These are phyloP conservation scores for Chorisops tibialis DNA, from an alignment of 2,888 invertebrate genomes.

Conservation along the genomic window DNA sequence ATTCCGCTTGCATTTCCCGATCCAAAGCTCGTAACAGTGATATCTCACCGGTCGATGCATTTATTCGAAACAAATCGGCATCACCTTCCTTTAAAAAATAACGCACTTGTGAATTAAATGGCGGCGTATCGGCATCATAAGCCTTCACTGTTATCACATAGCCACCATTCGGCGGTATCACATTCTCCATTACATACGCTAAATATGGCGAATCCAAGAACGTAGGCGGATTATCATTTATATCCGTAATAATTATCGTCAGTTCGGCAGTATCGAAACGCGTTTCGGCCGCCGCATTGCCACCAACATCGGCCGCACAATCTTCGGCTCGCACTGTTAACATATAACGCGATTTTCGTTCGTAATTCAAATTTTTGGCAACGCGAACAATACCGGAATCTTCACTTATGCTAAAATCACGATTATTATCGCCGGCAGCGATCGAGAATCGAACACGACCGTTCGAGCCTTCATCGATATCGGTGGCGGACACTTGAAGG, in stretches of 20 bases:
- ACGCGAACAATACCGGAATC: conserved; percentile 88
- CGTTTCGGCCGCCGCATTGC: conserved; percentile 43
- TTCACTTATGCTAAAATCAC: conserved; percentile 88
- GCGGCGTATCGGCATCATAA: conserved; percentile 86
- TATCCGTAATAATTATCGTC: conserved; percentile 80
- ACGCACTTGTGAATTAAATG: conserved; percentile 84
- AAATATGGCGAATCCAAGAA: conserved; percentile 93
- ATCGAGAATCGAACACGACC: conserved; percentile 91
- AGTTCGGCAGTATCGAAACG: conserved; percentile 76
- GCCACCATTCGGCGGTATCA: conserved; percentile 74
- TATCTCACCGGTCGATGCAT: conserved; percentile 88
- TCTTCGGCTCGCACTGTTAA: conserved; percentile 85
- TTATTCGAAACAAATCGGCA: conserved; percentile 84
- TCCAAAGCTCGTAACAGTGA: conserved; percentile 78
- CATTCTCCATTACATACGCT: conserved; percentile 90
- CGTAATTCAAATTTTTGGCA: conserved; percentile 90
- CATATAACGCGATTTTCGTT: conserved; percentile 79
- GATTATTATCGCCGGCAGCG: conserved; percentile 81
- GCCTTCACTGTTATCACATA: conserved; percentile 81
- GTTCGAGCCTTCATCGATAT: conserved; percentile 82
- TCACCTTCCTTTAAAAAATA: conserved; percentile 94
- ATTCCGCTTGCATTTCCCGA: conserved; percentile 79
- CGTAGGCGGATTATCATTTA: conserved; percentile 91
- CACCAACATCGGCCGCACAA: conserved; percentile 67
- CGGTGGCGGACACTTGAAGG: conserved; percentile 83